Base-by-base conservation (phyloP, 2,888 invertebrate genomes). In the Chrysolina americana region DNA sequence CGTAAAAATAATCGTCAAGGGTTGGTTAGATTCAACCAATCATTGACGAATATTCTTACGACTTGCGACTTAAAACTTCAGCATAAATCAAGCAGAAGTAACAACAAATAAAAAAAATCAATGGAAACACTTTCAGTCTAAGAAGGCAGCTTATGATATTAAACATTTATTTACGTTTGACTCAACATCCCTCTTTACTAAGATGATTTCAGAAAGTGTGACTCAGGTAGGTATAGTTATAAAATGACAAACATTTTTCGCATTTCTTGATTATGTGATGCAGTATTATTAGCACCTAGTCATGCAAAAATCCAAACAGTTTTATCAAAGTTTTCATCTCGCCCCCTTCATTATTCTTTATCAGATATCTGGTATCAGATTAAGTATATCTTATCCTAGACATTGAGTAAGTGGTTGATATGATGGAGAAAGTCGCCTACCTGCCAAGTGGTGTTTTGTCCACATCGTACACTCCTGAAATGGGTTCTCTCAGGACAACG, bases 381-480 rank as follows among this genome's bases (percentile, higher is more conserved):
- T 48, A 48, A 48, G 8, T 48, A 17, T 48, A 48, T 48, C 48
- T 48, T 48, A 48, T 48, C 48, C 4, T 3, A 21, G 23, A 36
- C 3, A 11, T 28, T 28, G 15, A 28, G 10, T 17, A 28, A 23
- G 23, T 28, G 28, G 13, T 15, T 6, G n/a, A 28, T 59, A 53
- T 41, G 62, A 71, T 21, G 41, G 64, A 65, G 23, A 50, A 63
- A 36, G 36, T 85, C 90, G 90, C 36, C 36, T 90, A 94, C 95
- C 95, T 94, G 91, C 94, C 95, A 90, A 95, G 94, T 86, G 94
- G 94, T 85, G 94, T 94, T 89, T 94, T 93, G 89, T 95, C 94
- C 84, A 95, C 94, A 88, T 94, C 92, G 89, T 94, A 95, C 81
- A 93, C 92, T 83, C 93, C 92, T 83, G 93, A 92, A 88, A 95